These are phyloP conservation scores for Phenganax subtilis DNA, from an alignment of 92 coral and sea anemone species.

Conservation along the genomic window DNA sequence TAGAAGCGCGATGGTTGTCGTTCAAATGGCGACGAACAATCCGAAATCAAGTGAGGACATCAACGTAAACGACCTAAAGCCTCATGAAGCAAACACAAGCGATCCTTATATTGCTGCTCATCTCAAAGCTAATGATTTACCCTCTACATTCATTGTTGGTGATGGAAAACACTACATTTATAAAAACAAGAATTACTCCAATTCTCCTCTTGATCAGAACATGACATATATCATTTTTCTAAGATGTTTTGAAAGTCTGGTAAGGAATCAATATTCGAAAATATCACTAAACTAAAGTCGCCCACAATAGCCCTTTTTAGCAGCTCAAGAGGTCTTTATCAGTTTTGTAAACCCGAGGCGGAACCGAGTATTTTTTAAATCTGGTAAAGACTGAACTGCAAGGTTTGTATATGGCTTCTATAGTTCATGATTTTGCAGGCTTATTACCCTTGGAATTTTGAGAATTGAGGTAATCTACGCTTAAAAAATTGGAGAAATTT, in stretches of 20 bases:
- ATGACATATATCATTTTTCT: slow-evolving; percentile 1
- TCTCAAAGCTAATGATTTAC: not conserved
- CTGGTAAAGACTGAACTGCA: too few relatives aligned
- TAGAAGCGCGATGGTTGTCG: slow-evolving; percentile 1
- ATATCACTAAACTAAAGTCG: too few relatives aligned
- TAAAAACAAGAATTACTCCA: not conserved
- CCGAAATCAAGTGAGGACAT: not conserved
- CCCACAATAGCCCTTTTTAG: not conserved
- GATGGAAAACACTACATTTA: slow-evolving; percentile 12
- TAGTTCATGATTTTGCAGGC: too few relatives aligned
- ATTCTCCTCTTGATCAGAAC: slow-evolving; percentile 6
- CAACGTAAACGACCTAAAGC: not conserved
- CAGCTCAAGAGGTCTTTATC: not conserved
- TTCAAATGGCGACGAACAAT: not conserved
- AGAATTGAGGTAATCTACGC: too few relatives aligned
- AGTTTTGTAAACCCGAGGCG: not conserved
- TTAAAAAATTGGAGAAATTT: too few relatives aligned
- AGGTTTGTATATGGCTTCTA: too few relatives aligned
- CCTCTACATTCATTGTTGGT: slow-evolving; percentile 8
- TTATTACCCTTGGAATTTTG: too few relatives aligned
- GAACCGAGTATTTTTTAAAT: too few relatives aligned
- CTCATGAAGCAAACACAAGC: not conserved
- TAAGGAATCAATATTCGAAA: not conserved
- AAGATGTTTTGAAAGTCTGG: slow-evolving; percentile 23
- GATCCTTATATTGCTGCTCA: slow-evolving; percentile 18